Conservation (phyloP, 2,113 vertebrate species). For the Proterorhinus semilunaris region DNA sequence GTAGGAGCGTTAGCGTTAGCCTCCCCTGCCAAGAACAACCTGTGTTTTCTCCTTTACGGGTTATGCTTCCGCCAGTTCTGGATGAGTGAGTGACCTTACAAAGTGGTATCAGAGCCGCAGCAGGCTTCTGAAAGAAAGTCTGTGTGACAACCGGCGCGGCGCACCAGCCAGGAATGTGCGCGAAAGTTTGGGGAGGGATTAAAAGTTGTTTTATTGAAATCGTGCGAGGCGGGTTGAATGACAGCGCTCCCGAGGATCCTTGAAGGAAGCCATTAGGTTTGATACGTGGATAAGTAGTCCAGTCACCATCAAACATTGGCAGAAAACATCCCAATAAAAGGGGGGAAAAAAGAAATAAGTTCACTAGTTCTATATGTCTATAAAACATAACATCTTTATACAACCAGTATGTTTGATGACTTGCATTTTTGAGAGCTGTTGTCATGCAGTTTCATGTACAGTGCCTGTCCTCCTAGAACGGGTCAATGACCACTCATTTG, state of each 20-base stretch:
- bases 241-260: conserved; percentile 9
- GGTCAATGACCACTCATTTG: no score
- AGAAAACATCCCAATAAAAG: no score
- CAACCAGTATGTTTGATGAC: no score
- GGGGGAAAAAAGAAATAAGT: no score
- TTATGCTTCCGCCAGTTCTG: conserved; percentile 69
- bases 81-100: conserved; percentile 76
- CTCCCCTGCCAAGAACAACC: conserved; percentile 73
- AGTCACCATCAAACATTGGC: no score
- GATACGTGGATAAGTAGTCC: no score
- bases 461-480: no score
- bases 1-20: conserved; percentile 54
- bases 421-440: no score
- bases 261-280: background rate
- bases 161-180: conserved; percentile 51
- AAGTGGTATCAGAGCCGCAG: conserved; percentile 69
- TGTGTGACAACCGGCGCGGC: conserved; percentile 52
- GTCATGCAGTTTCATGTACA: no score
- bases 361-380: no score
- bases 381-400: no score
- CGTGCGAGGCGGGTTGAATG: background rate
- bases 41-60: conserved; percentile 75
- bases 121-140: conserved; percentile 70
- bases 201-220: conserved; percentile 49
- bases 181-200: conserved; percentile 53